Evolutionary conservation across 2,888 invertebrate genomes (phyloP).

Genomic region (Theretra japonica): DNA sequence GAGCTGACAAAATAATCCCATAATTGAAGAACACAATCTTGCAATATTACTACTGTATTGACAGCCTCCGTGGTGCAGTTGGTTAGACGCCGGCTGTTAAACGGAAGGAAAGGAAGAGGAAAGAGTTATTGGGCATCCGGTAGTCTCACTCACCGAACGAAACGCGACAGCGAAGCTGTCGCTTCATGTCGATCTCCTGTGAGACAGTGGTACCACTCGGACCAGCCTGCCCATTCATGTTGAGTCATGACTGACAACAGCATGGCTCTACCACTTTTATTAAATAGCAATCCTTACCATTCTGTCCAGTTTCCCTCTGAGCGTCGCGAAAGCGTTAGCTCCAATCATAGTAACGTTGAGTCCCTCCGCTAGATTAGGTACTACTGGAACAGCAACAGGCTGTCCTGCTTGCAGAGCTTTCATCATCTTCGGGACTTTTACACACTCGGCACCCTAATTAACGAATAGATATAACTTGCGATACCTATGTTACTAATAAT

Average conservation of each 20-base stretch:
- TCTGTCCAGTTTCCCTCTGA: constrained; percentile 88
- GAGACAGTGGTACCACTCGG: too few species aligned
- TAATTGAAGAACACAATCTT: background rate
- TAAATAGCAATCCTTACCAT: constrained; percentile 72
- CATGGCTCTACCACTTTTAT: too few species aligned
- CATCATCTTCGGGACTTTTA: constrained; percentile 91
- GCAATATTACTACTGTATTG: background rate
- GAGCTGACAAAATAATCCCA: constrained; percentile 60
- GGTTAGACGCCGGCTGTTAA: too few species aligned
- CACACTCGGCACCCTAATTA: constrained; percentile 90
- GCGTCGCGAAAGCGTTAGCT: constrained; percentile 89
- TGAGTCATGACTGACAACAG: too few species aligned
- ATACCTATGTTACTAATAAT: too few species aligned
- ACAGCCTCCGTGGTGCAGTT: background rate
- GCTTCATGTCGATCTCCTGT: too few species aligned
- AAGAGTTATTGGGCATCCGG: too few species aligned
- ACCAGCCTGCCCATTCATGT: too few species aligned
- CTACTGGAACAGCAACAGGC: constrained; percentile 84
- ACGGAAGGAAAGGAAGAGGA: too few species aligned
- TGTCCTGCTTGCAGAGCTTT: constrained; percentile 87
- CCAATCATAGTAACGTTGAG: constrained; percentile 89
- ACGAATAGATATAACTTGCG: too few species aligned
- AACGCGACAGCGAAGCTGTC: too few species aligned
- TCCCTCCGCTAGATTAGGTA: constrained; percentile 90
- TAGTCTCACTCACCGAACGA: too few species aligned